Percentiles rank a stretch among this genome's conserved stretches.
Conservation (phyloP, 2,797 vertebrate genomes). For the Alosa sapidissima region DNA sequence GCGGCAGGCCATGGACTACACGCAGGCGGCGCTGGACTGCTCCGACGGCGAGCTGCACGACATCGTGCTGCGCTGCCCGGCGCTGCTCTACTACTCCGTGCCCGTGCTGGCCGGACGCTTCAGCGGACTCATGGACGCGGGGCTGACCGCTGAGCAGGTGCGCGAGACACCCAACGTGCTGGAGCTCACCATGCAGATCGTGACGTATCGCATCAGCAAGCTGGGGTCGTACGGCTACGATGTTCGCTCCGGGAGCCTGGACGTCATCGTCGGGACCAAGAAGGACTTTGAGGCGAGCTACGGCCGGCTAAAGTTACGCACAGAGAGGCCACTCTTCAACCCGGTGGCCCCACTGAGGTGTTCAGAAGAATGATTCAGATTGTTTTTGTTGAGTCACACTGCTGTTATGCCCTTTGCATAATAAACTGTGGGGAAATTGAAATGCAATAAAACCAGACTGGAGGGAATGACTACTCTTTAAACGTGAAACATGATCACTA, state of each 20-base stretch:
- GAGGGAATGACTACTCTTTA: too few relatives aligned
- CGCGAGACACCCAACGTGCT: constrained; percentile 80
- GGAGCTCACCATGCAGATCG: constrained; percentile 87
- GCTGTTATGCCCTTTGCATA: not conserved
- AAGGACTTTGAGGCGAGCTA: constrained; percentile 89
- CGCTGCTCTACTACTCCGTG: constrained; percentile 84
- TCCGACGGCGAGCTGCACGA: constrained; percentile 75
- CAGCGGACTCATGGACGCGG: constrained; percentile 74
- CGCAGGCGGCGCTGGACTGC: constrained; percentile 78
- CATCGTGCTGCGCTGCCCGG: constrained; percentile 83
- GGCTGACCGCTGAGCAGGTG: constrained; percentile 83
- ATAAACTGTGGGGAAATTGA: not conserved
- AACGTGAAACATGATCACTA: too few relatives aligned
- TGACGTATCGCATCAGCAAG: constrained; percentile 83
- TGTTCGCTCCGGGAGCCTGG: constrained; percentile 76
- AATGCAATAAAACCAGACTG: too few relatives aligned
- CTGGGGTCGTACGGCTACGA: constrained; percentile 77
- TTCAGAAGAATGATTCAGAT: constrained; percentile 71
- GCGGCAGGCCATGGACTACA: constrained; percentile 77
- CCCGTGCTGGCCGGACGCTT: constrained; percentile 81
- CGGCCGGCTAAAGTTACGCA: constrained; percentile 79
- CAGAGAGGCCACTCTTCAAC: constrained; percentile 88
- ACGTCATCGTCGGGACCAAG: constrained; percentile 85
- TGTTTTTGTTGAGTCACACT: not conserved
- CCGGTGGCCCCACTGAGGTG: constrained; percentile 83